phyloP scores from a whole-genome alignment of 2,888 invertebrate species.

The Epinotia demarniana region DNA sequence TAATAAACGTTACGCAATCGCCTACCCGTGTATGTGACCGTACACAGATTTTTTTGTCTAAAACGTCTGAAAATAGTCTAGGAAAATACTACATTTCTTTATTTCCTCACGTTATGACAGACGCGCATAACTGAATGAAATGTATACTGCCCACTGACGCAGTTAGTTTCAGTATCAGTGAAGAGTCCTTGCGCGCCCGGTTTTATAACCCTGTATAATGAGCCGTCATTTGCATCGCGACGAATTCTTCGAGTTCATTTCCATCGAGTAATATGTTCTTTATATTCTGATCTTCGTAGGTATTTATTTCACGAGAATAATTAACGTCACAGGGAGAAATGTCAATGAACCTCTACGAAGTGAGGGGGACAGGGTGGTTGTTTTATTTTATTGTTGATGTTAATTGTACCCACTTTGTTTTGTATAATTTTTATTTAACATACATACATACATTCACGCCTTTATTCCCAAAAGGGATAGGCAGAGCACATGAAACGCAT shows the following conservation, averaged over 20 bases:
- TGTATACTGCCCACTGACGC: slow-evolving; percentile 10
- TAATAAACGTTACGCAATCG: too few species aligned
- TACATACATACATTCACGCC: too few species aligned
- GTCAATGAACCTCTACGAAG: neutral
- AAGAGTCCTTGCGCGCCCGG: slow-evolving; percentile 39
- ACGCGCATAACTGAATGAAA: slow-evolving; percentile 30
- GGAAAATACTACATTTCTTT: neutral
- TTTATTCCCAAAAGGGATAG: too few species aligned
- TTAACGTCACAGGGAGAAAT: neutral
- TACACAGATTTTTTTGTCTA: neutral
- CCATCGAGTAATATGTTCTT: slow-evolving; percentile 35
- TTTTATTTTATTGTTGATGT: neutral
- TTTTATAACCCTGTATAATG: slow-evolving; percentile 42
- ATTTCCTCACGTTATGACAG: neutral
- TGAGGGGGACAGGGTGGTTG: neutral
- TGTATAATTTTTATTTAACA: too few species aligned
- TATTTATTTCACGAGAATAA: slow-evolving; percentile 24
- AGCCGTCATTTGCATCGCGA: slow-evolving; percentile 35
- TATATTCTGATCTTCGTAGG: slow-evolving; percentile 20
- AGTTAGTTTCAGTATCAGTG: slow-evolving; percentile 40
- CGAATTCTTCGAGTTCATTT: slow-evolving; percentile 28
- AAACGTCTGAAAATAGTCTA: neutral
- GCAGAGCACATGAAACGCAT: too few species aligned
- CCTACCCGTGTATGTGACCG: neutral
- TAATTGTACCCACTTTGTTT: too few species aligned